Conservation (phyloP, 2,113 vertebrate genomes). For the Pontoporia blainvillei region DNA sequence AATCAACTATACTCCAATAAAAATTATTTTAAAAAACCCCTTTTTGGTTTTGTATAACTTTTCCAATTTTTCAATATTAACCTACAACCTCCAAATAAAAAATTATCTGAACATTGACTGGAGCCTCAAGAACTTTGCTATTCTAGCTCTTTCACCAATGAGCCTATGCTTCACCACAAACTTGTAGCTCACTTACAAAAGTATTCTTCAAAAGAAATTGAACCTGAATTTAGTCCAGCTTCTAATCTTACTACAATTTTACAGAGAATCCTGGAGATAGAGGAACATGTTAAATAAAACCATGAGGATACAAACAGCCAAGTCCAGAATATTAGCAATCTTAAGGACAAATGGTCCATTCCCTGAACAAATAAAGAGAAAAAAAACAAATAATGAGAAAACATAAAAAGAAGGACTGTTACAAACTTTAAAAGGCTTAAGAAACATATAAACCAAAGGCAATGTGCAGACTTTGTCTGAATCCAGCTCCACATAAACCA, state of each 20-base stretch:
- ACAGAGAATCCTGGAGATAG: not conserved
- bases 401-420: not conserved
- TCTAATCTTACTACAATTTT: not conserved
- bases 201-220: not conserved
- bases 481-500: slow-evolving; percentile 13
- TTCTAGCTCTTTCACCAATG: not conserved
- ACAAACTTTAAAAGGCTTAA: not conserved
- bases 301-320: not conserved
- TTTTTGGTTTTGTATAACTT: not conserved
- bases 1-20: not conserved
- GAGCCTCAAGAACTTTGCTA: not conserved
- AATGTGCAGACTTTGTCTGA: not conserved
- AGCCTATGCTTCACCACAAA: not conserved
- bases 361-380: slow-evolving; percentile 35
- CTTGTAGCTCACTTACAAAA: not conserved
- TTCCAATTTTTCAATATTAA: not conserved
- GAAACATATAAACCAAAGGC: slow-evolving; percentile 10
- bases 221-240: not conserved
- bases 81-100: not conserved
- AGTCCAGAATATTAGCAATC: not conserved
- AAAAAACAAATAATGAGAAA: too few relatives aligned
- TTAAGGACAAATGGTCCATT: not conserved
- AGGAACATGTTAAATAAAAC: not conserved
- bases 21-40: not conserved
- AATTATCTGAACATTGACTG: not conserved